Evolutionary conservation across 64 coral and sea anemone genomes (phyloP), one percentile per base, ranked within the genome.

Genomic region (Exaiptasia diaphana): DNA sequence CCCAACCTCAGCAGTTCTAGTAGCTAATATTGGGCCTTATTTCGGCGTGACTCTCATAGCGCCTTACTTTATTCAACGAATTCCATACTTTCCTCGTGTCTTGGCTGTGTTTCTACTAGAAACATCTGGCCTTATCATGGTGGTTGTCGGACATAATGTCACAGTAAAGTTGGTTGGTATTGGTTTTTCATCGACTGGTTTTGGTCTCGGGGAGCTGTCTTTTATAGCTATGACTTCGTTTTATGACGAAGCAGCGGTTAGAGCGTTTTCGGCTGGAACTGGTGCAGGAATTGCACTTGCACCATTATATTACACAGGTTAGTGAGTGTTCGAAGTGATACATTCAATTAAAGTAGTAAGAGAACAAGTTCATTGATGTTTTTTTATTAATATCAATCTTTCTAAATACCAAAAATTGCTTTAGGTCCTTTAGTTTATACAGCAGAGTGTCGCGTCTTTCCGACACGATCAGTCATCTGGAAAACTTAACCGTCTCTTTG

Each of bases 201-300:
- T 94, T 39, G 91, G 91, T 12, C 81, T 94, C 12, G 91, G 91
- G 26, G 91, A 94, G 24, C 58, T 89, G 41, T 94, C 91, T 0
- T 94, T 94, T 32, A 94, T 89, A n/a, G 91, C 91, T 11, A 85
- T 94, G 86, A 94, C 79, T 31, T 94, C 91, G 0, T 85, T 78
- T 44, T 94, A 94, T n/a, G 79, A 85, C 56, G 91, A 89, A 17
- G 75, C 70, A 3, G 86, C 80, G 8, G 91, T 94, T 3, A 80
- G 79, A 39, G 86, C 85, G 1, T 94, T 89, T 34, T 94, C 91
- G 4, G 79, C 86, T 11, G 91, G 91, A 28, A 94, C 91, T 4
- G 91, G 91, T 7, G 75, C 85, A 4, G 91, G 91, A n/a, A 77
- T 94, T 38, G 82, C 91, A 23, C 32, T 94, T 1, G 86, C 91